Base-by-base conservation (phyloP, 2,797 vertebrate genomes). In the Mormyrus hasselquistii region DNA sequence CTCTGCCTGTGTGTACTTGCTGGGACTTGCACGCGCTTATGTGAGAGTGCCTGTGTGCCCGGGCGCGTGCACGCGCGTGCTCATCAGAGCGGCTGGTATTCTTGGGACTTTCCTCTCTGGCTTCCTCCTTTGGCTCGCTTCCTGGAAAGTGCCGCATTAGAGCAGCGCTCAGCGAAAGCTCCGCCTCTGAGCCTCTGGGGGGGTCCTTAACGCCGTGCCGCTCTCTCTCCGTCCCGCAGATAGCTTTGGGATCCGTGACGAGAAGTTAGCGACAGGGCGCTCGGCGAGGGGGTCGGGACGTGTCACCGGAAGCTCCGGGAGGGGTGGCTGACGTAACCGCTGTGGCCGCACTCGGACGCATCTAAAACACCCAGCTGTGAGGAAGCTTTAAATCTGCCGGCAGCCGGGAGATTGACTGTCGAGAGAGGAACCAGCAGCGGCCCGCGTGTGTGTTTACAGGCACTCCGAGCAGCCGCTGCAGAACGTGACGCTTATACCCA, bases 71-170 rank as follows among this genome's bases (percentile, higher is more conserved):
- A 47, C n/a, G 29, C 55, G 49, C 38, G 2, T 55, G 49, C 38
- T 76, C 19, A 76, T 41, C 90, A 88, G 90, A 86, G 91, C 14
- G 87, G 92, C 93, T 93, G 96, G 96, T 93, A 94, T 96, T 96
- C 94, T 95, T 91, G 96, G 96, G 96, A 94, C 94, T 96, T 96
- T 96, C 96, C 96, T 96, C 87, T 2, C n/a, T 88, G 89, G 89
- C 88, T 88, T 84, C 8, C 92, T 90, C 62, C 89, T 91, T 86
- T 83, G 88, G 62, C 44, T 88, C 90, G 93, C 94, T 96, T 96
- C 95, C 96, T 94, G 96, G 96, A 96, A 96, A 82, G 90, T 50
- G 79, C 89, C 10, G 52, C 47, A 12, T 65, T 88, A 59, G 3
- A 92, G 92, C 25, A 53, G 25, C 9, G 22, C 47, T 47, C 44